Base-by-base conservation (phyloP, 2,888 invertebrate species). In the Macrophya alboannulata region DNA sequence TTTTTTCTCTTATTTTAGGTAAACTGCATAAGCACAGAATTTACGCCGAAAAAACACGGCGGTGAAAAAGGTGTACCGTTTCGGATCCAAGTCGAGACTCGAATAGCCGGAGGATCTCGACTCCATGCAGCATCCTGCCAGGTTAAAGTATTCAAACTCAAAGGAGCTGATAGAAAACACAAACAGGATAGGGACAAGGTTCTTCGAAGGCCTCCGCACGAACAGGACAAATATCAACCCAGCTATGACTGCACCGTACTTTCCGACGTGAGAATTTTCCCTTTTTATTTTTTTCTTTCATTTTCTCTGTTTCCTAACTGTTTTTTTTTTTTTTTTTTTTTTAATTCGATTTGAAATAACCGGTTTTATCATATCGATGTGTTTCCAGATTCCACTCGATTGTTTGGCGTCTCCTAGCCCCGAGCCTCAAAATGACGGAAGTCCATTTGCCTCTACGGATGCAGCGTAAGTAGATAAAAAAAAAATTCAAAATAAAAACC, bases 21-120 rank as follows among this genome's bases (percentile, higher is more conserved):
- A 77, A 98, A 99, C 94, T 99, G 99, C 94, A 99, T 99, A 91
- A 99, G 99, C 87, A 99, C 99, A 0, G 99, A 99, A 94, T 99
- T 99, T 93, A 99, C 99, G 0, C 98, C 98, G 0, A 99, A 99
- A 93, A 99, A 99, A 92, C 99, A 99, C 94, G 99, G 99, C 77
- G 99, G 99, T 0, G 99, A 99, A 94, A 99, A 99, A 92, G 99
- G 99, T 0, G 99, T 99, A 0, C 99, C 99, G 0, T 99, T 99
- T 94, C 96, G 99, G 77, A 97, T 99, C 88, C 98, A 99, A 94
- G 97, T 99, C 88, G 99, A 99, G 94, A 99, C 99, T 0, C 97
- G 96, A 90, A 94, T 97, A 45, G 96, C 96, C 3, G 94, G 94
- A 31, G 95, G 95, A 25, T 94, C 91, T 87, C 95, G 98, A n/a